Percentiles rank a stretch among this genome's conserved stretches.
These are phyloP conservation scores for Nothocercus julius DNA, from an alignment of 2,113 vertebrate genomes.

Conservation along the genomic window DNA sequence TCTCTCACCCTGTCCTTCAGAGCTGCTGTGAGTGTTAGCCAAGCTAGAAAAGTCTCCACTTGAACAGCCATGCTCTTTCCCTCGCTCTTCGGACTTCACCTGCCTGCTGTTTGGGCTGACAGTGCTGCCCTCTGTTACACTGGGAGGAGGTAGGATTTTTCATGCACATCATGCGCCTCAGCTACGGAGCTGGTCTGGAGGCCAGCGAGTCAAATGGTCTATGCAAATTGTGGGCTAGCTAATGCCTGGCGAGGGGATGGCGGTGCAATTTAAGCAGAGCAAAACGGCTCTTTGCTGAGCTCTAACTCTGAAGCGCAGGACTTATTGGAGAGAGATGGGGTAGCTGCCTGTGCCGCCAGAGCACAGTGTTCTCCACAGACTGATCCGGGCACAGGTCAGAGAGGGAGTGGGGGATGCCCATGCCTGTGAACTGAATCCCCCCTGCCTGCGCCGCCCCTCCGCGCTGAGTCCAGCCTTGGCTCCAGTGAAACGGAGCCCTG, in stretches of 20 bases:
- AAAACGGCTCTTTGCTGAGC: neutral
- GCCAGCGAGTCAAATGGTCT: rapidly evolving
- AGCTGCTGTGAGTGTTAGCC: neutral
- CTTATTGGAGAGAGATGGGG: rapidly evolving
- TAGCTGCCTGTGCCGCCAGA: neutral
- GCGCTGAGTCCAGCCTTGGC: neutral
- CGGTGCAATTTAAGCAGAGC: neutral
- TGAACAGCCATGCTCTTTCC: neutral
- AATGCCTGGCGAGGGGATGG: neutral
- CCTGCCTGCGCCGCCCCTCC: neutral
- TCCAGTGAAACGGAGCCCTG: neutral
- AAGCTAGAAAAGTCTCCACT: neutral
- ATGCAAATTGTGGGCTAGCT: neutral
- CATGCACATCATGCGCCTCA: neutral
- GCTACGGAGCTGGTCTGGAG: neutral
- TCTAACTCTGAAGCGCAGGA: neutral
- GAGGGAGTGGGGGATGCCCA: neutral
- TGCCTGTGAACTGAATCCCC: neutral
- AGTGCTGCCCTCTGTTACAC: rapidly evolving
- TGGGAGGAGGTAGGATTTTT: neutral
- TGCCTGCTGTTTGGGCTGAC: neutral
- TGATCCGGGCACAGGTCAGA: neutral
- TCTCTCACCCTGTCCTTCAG: neutral
- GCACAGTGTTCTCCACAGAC: neutral
- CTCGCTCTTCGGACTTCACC: rapidly evolving